Percentiles rank a stretch among this genome's conserved stretches.
Evolutionary conservation across 2,797 vertebrate species (phyloP).

Genomic region (Tapirus indicus): DNA sequence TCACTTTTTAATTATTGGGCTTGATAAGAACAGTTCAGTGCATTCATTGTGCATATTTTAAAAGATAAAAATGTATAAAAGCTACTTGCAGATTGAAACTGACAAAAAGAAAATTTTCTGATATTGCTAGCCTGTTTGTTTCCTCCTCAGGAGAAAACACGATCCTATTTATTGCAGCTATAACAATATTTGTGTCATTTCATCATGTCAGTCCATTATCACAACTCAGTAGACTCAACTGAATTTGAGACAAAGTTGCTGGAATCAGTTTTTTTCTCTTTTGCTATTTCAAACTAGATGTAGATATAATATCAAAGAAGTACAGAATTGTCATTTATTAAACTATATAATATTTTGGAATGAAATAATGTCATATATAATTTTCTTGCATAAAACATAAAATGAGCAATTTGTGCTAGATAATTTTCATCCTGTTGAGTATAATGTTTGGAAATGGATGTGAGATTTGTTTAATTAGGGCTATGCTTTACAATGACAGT

Average conservation of each 20-base stretch:
- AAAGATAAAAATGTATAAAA: background rate
- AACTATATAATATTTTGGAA: background rate
- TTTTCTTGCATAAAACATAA: background rate
- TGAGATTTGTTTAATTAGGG: too few species aligned
- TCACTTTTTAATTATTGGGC: background rate
- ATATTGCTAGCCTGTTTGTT: background rate
- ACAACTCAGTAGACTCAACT: too few species aligned
- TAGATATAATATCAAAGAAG: background rate
- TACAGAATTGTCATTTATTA: background rate
- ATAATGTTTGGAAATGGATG: too few species aligned
- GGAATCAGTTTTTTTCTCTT: too few species aligned
- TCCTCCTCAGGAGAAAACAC: background rate
- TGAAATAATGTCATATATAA: background rate
- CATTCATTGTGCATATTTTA: constrained; percentile 12
- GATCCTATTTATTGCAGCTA: background rate
- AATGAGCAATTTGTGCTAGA: background rate
- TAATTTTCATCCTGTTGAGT: background rate
- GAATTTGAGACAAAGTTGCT: too few species aligned
- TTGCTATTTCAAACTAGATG: too few species aligned
- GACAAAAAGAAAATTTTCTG: constrained; percentile 47
- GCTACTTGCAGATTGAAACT: constrained; percentile 19
- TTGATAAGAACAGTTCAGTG: background rate
- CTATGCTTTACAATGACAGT: too few species aligned
- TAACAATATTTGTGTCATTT: too few species aligned
- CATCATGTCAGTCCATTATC: too few species aligned